A percentile compares a stretch with the other conserved stretches of the same genome.
Evolutionary conservation across 2,797 vertebrate genomes (phyloP).

Genomic region (Hapalemur alaotrensis): DNA sequence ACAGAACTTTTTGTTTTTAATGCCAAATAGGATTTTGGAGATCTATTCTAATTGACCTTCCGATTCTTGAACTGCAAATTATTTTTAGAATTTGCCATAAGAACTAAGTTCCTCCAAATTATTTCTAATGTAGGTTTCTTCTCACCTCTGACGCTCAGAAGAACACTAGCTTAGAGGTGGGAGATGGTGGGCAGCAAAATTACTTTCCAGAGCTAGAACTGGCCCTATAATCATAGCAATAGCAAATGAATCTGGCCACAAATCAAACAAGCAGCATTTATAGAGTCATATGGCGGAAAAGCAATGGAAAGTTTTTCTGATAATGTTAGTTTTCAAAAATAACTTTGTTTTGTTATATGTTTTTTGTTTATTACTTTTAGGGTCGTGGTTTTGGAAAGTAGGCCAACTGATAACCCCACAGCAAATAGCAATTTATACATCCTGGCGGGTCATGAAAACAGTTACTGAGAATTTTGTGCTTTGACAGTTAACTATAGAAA

Average conservation of each 20-base stretch:
- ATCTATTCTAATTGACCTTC: conserved; percentile 1
- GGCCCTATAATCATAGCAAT: neutral
- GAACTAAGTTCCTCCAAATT: neutral
- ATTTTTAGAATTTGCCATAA: neutral
- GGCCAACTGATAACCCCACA: conserved; percentile 97
- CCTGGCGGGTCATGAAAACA: conserved; percentile 98
- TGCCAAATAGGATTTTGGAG: neutral
- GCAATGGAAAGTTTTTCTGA: neutral
- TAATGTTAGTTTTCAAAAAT: conserved; percentile 39
- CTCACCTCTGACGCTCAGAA: neutral
- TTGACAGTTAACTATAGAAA: conserved; percentile 43
- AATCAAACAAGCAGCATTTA: neutral
- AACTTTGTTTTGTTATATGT: conserved; percentile 55
- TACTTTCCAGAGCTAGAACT: neutral
- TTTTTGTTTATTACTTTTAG: conserved; percentile 83
- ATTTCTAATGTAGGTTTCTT: neutral
- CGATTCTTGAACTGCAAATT: neutral
- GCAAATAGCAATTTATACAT: conserved; percentile 99
- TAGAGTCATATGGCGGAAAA: neutral
- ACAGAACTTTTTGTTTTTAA: neutral
- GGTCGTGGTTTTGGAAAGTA: conserved; percentile 97
- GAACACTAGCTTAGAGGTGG: neutral
- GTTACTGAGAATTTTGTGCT: conserved; percentile 89
- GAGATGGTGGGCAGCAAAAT: neutral
- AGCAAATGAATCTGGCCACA: neutral